These are phyloP conservation scores for Drepanosiphum platanoidis DNA, from an alignment of 2,888 invertebrate genomes.

Conservation along the genomic window DNA sequence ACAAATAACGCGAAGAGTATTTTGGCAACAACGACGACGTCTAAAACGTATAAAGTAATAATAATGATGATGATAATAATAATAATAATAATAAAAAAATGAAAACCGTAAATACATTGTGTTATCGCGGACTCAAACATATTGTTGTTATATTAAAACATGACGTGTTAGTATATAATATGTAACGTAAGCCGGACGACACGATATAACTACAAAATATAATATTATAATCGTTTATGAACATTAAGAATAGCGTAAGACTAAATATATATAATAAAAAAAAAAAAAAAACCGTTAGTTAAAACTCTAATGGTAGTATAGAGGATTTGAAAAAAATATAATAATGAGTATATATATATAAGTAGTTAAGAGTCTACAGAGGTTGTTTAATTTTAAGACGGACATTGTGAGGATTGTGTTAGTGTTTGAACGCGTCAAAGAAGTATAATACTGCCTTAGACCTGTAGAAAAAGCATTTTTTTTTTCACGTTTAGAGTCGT, in stretches of 20 bases:
- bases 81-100: conserved; percentile 14
- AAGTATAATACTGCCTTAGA: conserved; percentile 54
- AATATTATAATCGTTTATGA: conserved; percentile 2
- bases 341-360: conserved; percentile 7
- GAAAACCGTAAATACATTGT: conserved; percentile 37
- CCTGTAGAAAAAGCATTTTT: conserved; percentile 60
- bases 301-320: conserved; percentile 26
- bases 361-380: conserved; percentile 33
- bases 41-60: not conserved
- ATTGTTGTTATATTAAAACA: not conserved
- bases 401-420: conserved; percentile 37
- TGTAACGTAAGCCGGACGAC: not conserved
- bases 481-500: not conserved
- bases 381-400: conserved; percentile 38
- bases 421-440: conserved; percentile 60
- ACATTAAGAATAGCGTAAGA: conserved; percentile 44
- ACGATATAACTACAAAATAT: conserved; percentile 27
- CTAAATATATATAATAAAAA: conserved; percentile 6
- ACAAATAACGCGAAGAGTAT: conserved; percentile 9
- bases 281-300: conserved; percentile 38
- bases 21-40: conserved; percentile 39
- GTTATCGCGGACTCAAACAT: not conserved
- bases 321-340: conserved; percentile 22
- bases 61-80: not conserved
- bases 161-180: not conserved